These are phyloP conservation scores for Seira sanloemensis DNA, from an alignment of 2,888 invertebrate genomes.

Conservation along the genomic window DNA sequence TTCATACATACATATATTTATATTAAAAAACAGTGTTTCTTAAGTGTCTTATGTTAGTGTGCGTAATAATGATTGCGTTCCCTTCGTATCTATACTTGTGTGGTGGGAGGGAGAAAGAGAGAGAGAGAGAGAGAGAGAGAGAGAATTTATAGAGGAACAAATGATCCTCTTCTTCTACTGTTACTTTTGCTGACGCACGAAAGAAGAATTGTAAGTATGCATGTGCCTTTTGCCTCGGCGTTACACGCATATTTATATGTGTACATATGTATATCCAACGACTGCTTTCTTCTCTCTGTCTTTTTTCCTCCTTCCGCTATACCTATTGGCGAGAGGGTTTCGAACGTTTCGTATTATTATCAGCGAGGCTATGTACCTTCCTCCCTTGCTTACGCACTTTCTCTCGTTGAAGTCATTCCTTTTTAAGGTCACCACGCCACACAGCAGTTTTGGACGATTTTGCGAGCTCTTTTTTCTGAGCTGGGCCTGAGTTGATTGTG, in stretches of 20 bases:
- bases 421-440: not conserved
- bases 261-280: not conserved
- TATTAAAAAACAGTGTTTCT: conserved; percentile 3
- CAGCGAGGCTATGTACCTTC: not conserved
- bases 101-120: not conserved
- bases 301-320: too few species aligned
- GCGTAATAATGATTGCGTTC: not conserved
- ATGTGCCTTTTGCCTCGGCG: conserved; percentile 16
- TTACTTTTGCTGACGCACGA: conserved; percentile 55
- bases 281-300: too few species aligned
- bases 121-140: not conserved
- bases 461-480: not conserved
- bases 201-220: conserved; percentile 37
- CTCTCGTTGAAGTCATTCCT: not conserved
- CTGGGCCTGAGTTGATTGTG: not conserved
- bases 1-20: conserved; percentile 2
- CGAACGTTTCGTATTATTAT: not conserved
- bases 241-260: not conserved
- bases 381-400: not conserved
- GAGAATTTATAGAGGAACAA: conserved; percentile 13
- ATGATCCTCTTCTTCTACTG: conserved; percentile 25
- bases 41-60: too few species aligned
- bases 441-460: not conserved
- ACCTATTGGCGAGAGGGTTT: too few species aligned
- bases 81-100: not conserved